Conservation (phyloP, 2,888 invertebrate species). For the Athetis lepigone region DNA sequence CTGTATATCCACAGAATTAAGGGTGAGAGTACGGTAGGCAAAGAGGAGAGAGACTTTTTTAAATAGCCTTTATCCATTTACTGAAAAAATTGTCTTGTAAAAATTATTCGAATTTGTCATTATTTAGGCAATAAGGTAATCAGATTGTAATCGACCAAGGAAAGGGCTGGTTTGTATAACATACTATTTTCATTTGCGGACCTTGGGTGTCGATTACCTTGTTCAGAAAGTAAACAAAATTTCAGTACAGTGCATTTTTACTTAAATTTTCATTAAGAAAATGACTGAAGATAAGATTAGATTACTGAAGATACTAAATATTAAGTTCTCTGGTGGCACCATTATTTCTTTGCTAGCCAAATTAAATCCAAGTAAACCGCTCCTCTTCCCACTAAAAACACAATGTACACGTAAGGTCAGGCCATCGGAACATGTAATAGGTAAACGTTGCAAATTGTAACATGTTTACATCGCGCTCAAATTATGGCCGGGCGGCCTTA, state of each 20-base stretch:
- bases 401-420: constrained; percentile 22
- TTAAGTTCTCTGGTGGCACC: too few species aligned
- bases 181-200: too few species aligned
- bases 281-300: too few species aligned
- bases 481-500: constrained; percentile 43
- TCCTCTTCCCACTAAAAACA: neutral
- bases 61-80: neutral
- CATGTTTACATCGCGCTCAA: constrained; percentile 59
- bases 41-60: neutral
- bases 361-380: constrained; percentile 10
- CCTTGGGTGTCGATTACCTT: too few species aligned
- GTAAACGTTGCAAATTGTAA: constrained; percentile 65
- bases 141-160: too few species aligned
- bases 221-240: too few species aligned
- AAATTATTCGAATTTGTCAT: neutral
- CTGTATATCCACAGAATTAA: constrained; percentile 28
- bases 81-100: too few species aligned
- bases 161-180: too few species aligned
- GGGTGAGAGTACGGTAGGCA: neutral
- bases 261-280: too few species aligned
- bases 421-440: constrained; percentile 40
- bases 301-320: too few species aligned
- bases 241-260: too few species aligned
- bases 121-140: neutral
- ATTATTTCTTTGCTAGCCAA: neutral